Base-by-base conservation (phyloP, 2,888 invertebrate genomes). In the Diachrysia chrysitis region DNA sequence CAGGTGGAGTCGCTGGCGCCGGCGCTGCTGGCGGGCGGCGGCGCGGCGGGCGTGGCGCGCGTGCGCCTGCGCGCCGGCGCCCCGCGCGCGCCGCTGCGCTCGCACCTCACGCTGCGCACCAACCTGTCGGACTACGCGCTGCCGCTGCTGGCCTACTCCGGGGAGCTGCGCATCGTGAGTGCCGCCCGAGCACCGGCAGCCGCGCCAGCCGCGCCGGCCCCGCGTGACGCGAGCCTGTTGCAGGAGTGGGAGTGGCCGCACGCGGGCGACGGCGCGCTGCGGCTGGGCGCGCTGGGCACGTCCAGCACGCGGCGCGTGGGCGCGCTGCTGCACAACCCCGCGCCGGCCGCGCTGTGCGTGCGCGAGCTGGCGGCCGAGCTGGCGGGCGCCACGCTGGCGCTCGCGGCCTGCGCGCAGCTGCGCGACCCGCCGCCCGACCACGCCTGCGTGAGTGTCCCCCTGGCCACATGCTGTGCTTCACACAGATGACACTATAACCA, bases 221-320 rank as follows among this genome's bases (percentile, higher is more conserved):
- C 35, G 35, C 35, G 16, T 37, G 16, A 37, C 37, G 37, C 2
- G 16, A 1, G 35, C 37, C 2, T 14, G 1, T 10, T 10, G 37
- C 79, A 92, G 92, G 92, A 92, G 80, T 95, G 90, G 92, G 90
- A 91, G 69, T 92, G 93, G 94, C 85, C 88, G 35, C 73, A 79
- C 76, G 84, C 84, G 0, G 46, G 66, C 60, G 85, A 83, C 79
- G 88, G 87, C 69, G 58, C 75, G 79, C 83, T 97, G 87, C 96
- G 96, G 85, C 95, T 97, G 86, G 97, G 97, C 75, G 95, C 96
- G 66, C 94, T 97, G 72, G 96, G 97, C 79, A 95, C 96, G 84
- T 96, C 96, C 59, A 93, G 95, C 63, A 96, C 96, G 81, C 97
- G 97, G 84, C 97, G 97, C 80, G 96, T 98, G 81, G 93, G 96